phyloP scores from a whole-genome alignment of 2,113 vertebrate genomes.

The Empidonax traillii region DNA sequence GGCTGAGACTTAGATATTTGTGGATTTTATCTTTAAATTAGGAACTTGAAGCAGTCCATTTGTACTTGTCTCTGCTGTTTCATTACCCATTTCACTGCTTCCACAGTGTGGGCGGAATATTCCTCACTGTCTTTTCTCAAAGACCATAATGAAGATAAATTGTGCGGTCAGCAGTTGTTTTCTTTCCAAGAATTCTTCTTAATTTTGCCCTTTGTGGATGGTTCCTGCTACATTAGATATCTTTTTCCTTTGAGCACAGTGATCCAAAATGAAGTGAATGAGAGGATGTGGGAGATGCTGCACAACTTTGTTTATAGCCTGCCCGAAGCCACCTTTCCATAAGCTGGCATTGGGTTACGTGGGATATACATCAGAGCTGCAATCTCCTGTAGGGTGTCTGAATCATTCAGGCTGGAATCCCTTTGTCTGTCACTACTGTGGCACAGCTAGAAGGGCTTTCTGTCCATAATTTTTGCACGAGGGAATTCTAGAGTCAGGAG shows the following conservation, averaged over 20 bases:
- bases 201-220: slow-evolving; percentile 18
- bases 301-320: background rate
- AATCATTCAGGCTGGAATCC: background rate
- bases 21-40: background rate
- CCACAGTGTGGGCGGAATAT: background rate
- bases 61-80: background rate
- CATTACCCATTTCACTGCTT: background rate
- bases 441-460: background rate
- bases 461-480: background rate
- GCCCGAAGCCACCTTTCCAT: background rate
- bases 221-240: background rate
- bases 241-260: background rate
- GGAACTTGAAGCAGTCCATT: background rate
- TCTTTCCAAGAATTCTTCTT: slow-evolving; percentile 14
- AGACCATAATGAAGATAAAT: slow-evolving; percentile 34
- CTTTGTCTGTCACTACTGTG: background rate
- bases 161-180: slow-evolving; percentile 2
- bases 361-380: background rate
- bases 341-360: background rate
- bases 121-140: background rate
- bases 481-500: background rate
- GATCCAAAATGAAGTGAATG: background rate
- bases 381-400: background rate
- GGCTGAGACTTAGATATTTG: background rate
- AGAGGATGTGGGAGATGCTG: background rate